These are phyloP conservation scores for Carduelis carduelis DNA, from an alignment of 2,797 vertebrate species.

Conservation along the genomic window DNA sequence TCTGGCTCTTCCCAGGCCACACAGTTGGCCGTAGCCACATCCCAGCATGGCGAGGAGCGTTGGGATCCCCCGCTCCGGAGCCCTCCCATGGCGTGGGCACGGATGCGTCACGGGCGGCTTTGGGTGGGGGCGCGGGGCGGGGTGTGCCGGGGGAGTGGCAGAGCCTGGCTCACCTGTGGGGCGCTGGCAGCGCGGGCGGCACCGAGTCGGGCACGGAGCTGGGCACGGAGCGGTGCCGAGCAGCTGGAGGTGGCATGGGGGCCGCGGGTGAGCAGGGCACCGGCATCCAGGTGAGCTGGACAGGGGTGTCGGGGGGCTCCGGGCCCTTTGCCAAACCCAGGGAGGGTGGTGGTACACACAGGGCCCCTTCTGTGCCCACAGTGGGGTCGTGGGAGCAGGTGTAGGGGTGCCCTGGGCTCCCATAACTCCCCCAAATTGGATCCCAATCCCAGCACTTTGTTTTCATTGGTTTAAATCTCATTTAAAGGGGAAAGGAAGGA, in stretches of 20 bases:
- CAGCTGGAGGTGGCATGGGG: neutral
- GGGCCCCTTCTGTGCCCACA: neutral
- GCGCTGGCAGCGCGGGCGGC: neutral
- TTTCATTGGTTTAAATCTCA: neutral
- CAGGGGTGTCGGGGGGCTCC: fast-evolving
- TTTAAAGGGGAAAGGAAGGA: neutral
- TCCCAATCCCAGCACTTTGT: neutral
- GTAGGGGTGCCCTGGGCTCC: neutral
- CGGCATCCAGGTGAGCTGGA: slow-evolving; percentile 27
- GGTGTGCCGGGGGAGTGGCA: neutral
- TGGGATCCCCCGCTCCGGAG: neutral
- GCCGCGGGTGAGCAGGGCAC: neutral
- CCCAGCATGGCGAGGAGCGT: fast-evolving
- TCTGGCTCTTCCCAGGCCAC: neutral
- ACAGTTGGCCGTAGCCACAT: fast-evolving
- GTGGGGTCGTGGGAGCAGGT: neutral
- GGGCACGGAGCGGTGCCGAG: neutral
- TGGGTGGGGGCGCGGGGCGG: neutral
- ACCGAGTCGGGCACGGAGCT: neutral
- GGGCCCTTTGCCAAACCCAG: fast-evolving
- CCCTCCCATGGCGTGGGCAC: neutral
- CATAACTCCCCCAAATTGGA: neutral
- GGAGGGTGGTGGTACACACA: neutral
- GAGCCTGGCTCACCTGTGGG: neutral
- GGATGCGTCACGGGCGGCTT: neutral